Evolutionary conservation across 2,888 invertebrate genomes (phyloP), one percentile per base, ranked within the genome.

Genomic region (Saturnia japonica): DNA sequence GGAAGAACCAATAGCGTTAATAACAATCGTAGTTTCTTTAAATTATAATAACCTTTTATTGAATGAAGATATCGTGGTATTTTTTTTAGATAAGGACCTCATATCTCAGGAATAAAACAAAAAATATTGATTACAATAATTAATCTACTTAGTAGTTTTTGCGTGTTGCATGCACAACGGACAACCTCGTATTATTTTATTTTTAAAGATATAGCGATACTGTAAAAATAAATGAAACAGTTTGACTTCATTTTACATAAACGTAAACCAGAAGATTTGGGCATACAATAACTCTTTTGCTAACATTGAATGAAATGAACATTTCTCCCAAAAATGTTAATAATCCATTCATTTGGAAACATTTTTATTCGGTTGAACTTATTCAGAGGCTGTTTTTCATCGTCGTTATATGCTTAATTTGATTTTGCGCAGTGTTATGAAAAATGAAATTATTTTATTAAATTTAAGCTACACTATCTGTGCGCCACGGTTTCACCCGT

Each of bases 251-350:
- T 22, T 54, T 40, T 71, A 64, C 68, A 68, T 70, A 70, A 70
- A 72, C 68, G 71, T 71, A 64, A 70, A 72, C 71, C 57, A 45
- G 40, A 51, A 67, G 69, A 34, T 72, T 76, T 69, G 28, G 66
- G 69, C 28, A 28, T 28, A 62, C 62, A 62, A 62, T 62, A 62
- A 34, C 25, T 64, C 72, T 73, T 72, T 68, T 47, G 69, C 70
- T 69, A 68, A 64, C 67, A 71, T 71, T 72, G 60, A 70, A 73
- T 57, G 67, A 70, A 69, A 73, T 67, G 54, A 72, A 72, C 42
- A 43, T 70, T 71, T 72, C 70, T 6, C 64, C 62, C 43, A 16
- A 69, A 72, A 74, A 69, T 73, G 69, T 71, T 70, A 74, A 74
- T 69, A 70, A 69, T n/a, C 43, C 67, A 42, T 71, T 67, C 68